phyloP scores from a whole-genome alignment of 2,113 vertebrate genomes.

The Toxostoma redivivum region DNA sequence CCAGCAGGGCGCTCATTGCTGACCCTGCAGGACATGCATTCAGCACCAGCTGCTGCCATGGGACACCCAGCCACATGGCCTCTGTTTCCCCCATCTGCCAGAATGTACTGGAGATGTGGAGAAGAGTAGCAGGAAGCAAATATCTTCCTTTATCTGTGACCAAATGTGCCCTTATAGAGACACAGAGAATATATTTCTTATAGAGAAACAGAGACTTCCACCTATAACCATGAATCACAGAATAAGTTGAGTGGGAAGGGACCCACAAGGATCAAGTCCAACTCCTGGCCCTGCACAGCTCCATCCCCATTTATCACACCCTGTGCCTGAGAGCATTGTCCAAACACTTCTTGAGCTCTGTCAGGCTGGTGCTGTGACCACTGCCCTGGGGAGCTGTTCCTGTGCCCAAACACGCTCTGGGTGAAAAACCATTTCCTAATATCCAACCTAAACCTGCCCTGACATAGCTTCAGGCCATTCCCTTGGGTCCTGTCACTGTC shows the following conservation, averaged over 20 bases:
- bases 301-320: neutral
- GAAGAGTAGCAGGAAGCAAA: neutral
- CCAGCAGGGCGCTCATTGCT: neutral
- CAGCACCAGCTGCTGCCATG: neutral
- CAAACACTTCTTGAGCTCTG: neutral
- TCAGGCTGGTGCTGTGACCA: neutral
- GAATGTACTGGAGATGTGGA: neutral
- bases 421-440: neutral
- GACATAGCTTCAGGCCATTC: neutral
- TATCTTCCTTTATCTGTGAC: neutral
- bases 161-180: neutral
- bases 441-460: neutral
- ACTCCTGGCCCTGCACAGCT: neutral
- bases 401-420: neutral
- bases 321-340: neutral
- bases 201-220: neutral
- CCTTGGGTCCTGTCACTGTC: accelerated
- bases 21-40: neutral
- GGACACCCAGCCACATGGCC: accelerated
- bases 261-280: neutral
- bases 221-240: accelerated
- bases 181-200: too few species aligned
- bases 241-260: neutral
- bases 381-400: neutral
- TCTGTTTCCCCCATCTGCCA: neutral